These are phyloP conservation scores for Lepidurus couesii DNA, from an alignment of 1,140 invertebrate genomes.

Conservation along the genomic window DNA sequence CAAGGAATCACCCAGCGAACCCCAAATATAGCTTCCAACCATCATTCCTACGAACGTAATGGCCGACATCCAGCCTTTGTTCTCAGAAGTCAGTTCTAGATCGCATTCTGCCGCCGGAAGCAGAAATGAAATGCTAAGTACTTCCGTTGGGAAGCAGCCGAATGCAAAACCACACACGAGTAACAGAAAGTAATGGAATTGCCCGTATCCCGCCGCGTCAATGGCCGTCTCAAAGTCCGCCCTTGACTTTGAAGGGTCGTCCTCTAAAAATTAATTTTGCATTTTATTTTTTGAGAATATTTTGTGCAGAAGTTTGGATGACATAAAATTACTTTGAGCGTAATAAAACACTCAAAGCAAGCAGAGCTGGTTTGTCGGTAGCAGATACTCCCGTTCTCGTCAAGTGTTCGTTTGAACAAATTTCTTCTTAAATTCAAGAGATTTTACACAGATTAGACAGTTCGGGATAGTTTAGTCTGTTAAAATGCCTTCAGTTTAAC, in stretches of 20 bases:
- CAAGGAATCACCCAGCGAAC: slow-evolving; percentile 76
- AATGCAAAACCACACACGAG: slow-evolving; percentile 83
- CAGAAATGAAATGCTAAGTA: slow-evolving; percentile 90
- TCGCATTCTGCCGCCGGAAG: slow-evolving; percentile 88
- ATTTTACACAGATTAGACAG: no score
- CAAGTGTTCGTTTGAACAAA: no score
- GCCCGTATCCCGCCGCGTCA: slow-evolving; percentile 68
- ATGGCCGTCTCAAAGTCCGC: slow-evolving; percentile 34
- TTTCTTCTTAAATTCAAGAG: no score
- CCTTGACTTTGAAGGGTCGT: slow-evolving; percentile 37
- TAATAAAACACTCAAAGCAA: no score
- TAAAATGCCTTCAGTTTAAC: no score
- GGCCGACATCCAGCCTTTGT: slow-evolving; percentile 78
- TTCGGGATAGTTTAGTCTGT: no score
- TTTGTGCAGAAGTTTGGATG: no score
- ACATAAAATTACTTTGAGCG: no score
- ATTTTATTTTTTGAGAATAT: no score
- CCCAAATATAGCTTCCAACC: slow-evolving; percentile 85
- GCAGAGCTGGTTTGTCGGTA: no score
- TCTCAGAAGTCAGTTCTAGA: slow-evolving; percentile 74
- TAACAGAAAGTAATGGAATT: slow-evolving; percentile 82
- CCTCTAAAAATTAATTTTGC: background rate
- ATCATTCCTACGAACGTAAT: slow-evolving; percentile 65
- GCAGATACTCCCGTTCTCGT: no score
- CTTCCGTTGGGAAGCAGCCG: slow-evolving; percentile 91